phyloP scores from a whole-genome alignment of 2,888 invertebrate genomes.

The Anthrax anthrax region DNA sequence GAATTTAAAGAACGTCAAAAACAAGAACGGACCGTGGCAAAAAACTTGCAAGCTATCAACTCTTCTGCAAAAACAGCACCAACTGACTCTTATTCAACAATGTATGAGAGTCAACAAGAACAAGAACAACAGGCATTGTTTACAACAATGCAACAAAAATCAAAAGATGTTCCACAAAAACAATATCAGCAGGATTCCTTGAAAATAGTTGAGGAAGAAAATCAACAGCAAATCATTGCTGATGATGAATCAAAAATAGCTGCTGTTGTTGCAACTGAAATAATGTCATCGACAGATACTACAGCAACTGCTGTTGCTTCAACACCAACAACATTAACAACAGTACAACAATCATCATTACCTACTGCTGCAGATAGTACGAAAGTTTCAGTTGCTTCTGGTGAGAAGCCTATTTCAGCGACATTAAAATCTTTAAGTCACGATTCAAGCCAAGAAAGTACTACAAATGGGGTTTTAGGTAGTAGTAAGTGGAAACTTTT shows the following conservation, averaged over 20 bases:
- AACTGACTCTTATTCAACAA: not conserved
- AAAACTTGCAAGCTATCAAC: slow-evolving; percentile 4
- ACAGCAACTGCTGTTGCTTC: not conserved
- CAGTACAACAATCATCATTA: not conserved
- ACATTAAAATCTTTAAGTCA: slow-evolving; percentile 14
- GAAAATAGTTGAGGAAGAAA: not conserved
- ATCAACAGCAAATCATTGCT: not conserved
- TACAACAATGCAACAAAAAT: not conserved
- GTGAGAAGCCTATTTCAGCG: too few relatives aligned
- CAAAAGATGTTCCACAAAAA: not conserved
- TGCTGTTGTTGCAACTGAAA: not conserved
- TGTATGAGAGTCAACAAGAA: slow-evolving; percentile 5
- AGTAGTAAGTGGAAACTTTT: slow-evolving; percentile 86
- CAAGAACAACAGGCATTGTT: slow-evolving; percentile 6
- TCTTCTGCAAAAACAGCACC: slow-evolving; percentile 1
- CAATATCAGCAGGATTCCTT: not conserved
- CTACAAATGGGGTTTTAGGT: slow-evolving; percentile 44
- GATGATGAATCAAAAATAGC: not conserved
- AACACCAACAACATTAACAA: not conserved
- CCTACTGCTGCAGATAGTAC: not conserved
- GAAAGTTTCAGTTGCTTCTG: too few relatives aligned
- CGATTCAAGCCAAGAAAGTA: slow-evolving; percentile 32
- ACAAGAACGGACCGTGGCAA: slow-evolving; percentile 1
- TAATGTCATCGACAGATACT: not conserved
- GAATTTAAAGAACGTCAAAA: slow-evolving; percentile 11